Evolutionary conservation across 2,888 invertebrate genomes (phyloP), one percentile per base, ranked within the genome.

Genomic region (Harpagoxenus sublaevis): DNA sequence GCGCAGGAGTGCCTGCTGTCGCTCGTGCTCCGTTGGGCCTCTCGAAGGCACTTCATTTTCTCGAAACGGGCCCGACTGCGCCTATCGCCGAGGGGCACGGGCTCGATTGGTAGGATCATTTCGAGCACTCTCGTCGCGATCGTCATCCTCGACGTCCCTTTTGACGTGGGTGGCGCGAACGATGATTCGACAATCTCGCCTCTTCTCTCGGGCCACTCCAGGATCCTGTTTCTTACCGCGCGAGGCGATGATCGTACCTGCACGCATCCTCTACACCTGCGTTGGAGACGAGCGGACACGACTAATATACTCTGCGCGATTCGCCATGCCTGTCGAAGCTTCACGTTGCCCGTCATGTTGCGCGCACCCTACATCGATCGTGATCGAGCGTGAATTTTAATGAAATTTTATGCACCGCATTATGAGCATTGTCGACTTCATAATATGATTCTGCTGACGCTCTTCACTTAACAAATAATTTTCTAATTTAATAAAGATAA

Each of bases 171-270:
- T 87, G 90, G 89, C 83, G 75, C 85, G 78, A 48, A 90, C 65
- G 85, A 90, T 90, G 90, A 90, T 90, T 90, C 90, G 90, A 83
- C 90, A 84, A 85, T 85, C 73, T 63, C 55, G 51, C 62, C 60
- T 39, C 68, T 60, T 81, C 71, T 63, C 65, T 39, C 60, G 62
- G 65, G 23, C 71, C 77, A 86, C 89, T 90, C 74, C 75, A 86
- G 57, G 31, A 79, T 84, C 85, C 83, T 85, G 86, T 83, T 81
- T 74, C 63, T 74, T 73, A 12, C 71, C 71, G 35, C 82, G 82
- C 57, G 86, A 68, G 55, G 55, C 57, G 71, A 75, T 84, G 83
- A 65, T 82, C 82, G 51, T 79, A 79, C 60, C 71, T 60, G 71
- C 71, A 60, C 71, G 60, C 79, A 71, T 62, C 48, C 51, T 62